Base-by-base conservation (phyloP, 2,113 vertebrate genomes). In the Pluvialis apricaria region DNA sequence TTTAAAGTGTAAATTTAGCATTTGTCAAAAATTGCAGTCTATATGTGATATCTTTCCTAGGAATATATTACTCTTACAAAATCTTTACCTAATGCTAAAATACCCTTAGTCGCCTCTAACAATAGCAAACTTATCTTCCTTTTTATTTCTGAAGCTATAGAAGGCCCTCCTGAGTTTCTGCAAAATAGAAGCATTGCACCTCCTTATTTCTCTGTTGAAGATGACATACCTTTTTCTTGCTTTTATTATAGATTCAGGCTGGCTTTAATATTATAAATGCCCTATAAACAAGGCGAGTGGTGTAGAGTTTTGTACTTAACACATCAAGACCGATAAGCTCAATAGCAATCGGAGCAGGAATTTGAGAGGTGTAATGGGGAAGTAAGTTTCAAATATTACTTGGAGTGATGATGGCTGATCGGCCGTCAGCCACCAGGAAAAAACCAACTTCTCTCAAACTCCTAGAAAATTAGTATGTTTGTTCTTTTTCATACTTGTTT, bases 1-100 rank as follows among this genome's bases (percentile, higher is more conserved):
- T 94, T 97, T 96, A 95, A 96, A 93, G 84, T 95, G 92, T 97
- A 93, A 97, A 95, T 97, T 96, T 95, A 96, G 84, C 94, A 96
- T 97, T 96, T 96, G 84, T 94, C 84, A 96, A 94, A 95, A 95
- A 91, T 80, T 92, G 49, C 66, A 83, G 45, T 55, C 82, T 91
- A 70, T 72, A 36, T 87, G 85, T 91, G 92, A 55, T 95, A 70
- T 72, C 81, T 95, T 94, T 84, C 73, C 75, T 55, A 82, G 83
- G 86, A 92, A 91, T 96, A 94, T 55, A 89, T 91, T 92, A 84
- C 78, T 85, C 42, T 75, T 71, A 69, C 22, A 88, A 92, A 80
- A 28, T 28, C 92, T 95, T 70, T 88, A 65, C 58, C 68, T 93
- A 90, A 87, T 87, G 78, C 51, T 73, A 75, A 91, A 92, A 91